Percentiles rank a stretch among this genome's conserved stretches.
phyloP scores from a whole-genome alignment of 2,797 vertebrate species.

The Hydrolagus colliei region DNA sequence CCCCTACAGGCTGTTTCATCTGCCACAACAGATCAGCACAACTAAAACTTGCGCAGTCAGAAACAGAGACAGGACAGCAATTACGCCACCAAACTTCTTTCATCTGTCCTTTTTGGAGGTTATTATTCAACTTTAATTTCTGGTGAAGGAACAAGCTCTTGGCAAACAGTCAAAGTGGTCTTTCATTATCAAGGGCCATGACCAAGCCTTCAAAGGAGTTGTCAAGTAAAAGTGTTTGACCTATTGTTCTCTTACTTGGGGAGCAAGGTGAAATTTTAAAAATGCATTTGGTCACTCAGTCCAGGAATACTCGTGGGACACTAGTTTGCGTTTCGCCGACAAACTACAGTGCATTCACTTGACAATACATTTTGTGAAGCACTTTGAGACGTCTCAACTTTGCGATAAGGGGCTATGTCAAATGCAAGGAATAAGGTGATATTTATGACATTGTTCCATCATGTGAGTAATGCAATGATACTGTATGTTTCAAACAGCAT shows the following conservation, averaged over 20 bases:
- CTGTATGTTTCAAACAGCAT: not conserved
- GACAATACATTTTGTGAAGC: too few relatives aligned
- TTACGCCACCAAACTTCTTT: slow-evolving; percentile 44
- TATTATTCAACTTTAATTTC: slow-evolving; percentile 50
- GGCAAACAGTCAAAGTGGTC: slow-evolving; percentile 38
- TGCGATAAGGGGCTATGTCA: too few relatives aligned
- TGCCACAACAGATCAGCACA: not conserved
- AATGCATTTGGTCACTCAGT: not conserved
- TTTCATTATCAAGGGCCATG: slow-evolving; percentile 40
- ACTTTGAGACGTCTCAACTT: too few relatives aligned
- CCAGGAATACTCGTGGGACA: not conserved
- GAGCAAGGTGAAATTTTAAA: too few relatives aligned
- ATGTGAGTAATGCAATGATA: not conserved
- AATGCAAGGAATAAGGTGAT: too few relatives aligned
- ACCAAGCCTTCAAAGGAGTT: slow-evolving; percentile 32
- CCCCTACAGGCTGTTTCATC: not conserved
- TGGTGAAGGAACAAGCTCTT: slow-evolving; percentile 41
- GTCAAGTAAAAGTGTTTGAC: slow-evolving; percentile 3
- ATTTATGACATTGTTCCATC: too few relatives aligned
- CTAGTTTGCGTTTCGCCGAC: too few relatives aligned
- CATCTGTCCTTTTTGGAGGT: slow-evolving; percentile 41
- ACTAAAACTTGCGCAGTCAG: slow-evolving; percentile 2
- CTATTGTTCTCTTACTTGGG: not conserved
- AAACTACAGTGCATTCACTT: too few relatives aligned
- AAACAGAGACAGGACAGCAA: slow-evolving; percentile 40